Base-by-base conservation (phyloP, 2,888 invertebrate species). In the Caenorhabditis imperialis region DNA sequence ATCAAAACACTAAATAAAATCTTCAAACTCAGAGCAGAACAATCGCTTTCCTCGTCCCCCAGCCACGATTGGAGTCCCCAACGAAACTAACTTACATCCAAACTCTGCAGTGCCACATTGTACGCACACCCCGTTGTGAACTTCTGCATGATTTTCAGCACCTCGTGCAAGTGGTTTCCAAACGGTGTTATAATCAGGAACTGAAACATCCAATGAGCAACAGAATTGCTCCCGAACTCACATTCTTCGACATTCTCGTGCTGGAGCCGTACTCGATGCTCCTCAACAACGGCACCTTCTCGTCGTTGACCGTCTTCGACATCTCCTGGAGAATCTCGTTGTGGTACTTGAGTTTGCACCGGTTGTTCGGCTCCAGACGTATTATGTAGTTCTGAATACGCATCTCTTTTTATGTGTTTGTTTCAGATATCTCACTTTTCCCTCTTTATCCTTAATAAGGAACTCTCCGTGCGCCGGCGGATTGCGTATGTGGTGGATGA, bases 391-490 rank as follows among this genome's bases (percentile, higher is more conserved):
- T 33, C 53, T 53, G 40, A 25, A 62, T 33, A 10, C 30, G 18
- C 20, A 27, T 20, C 47, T 20, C 22, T 16, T 22, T 22, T 10
- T 12, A 12, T 30, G 4, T 30, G 8, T 10, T 16, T 16, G 10
- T 3, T 1, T 48, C 25, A 23, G 1, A 20, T 1, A 1, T 16
- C 40, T 16, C 5, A 70, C 54, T 22, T 40, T 33, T 10, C 47
- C 40, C 3, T 30, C 18, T 6, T 57, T 57, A 27, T 72, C 65
- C 14, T 47, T 60, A 22, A 45, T 30, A 18, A 25, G 14, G 44
- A 58, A 67, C 50, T 73, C 73, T 33, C 55, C 73, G 44, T 61
- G 37, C 1, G 60, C 48, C 0, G 22, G 18, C 0, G 73, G 73
- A 45, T 73, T 73, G 23, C 73, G 14, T 3, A 73, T 6, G 27